Base-by-base conservation (phyloP, 1,140 invertebrate genomes). In the Camponotus vicinus region DNA sequence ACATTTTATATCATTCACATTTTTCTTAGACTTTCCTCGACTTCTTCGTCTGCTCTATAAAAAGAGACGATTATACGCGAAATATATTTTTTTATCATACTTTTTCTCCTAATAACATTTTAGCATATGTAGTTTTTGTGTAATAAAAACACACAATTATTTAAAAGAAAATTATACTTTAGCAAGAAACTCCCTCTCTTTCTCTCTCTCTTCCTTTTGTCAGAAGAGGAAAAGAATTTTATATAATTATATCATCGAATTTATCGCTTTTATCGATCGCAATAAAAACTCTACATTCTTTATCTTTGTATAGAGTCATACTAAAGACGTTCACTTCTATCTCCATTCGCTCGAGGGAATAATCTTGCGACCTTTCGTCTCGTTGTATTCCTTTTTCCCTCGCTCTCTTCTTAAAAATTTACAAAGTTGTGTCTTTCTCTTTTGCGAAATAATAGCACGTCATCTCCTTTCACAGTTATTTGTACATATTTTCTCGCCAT, bases 251-350 rank as follows among this genome's bases (percentile, higher is more conserved):
- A 13, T 69, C 34, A 69, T 79, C 63, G 69, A 80, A 82, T 27
- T 27, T 27, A 27, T 27, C 73, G 86, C 78, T 85, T 87, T 90
- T 71, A 76, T 88, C 71, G 61, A 59, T 87, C 82, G 59, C 84
- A 71, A 27, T 27, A 27, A 27, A 27, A 27, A 27, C 69, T 84
- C 75, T 71, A 21, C 70, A 18, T 63, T 83, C 27, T 49, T 34
- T 15, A 27, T 11, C 37, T 71, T 59, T 37, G 27, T 13, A 7
- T 11, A 57, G n/a, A 79, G 42, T 37, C 66, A 61, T 83, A 66
- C 52, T 59, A 86, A 75, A 89, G 80, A 87, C 85, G 76, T 90
- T 90, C 88, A 89, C 89, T 89, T 89, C 76, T 71, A 55, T 79
- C 82, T 83, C 82, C 40, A 66, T 84, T 59, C 64, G 67, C 27